A percentile compares a stretch with the other conserved stretches of the same genome.
Conservation (phyloP, 2,888 invertebrate species). For the Epistrophella euchroma region DNA sequence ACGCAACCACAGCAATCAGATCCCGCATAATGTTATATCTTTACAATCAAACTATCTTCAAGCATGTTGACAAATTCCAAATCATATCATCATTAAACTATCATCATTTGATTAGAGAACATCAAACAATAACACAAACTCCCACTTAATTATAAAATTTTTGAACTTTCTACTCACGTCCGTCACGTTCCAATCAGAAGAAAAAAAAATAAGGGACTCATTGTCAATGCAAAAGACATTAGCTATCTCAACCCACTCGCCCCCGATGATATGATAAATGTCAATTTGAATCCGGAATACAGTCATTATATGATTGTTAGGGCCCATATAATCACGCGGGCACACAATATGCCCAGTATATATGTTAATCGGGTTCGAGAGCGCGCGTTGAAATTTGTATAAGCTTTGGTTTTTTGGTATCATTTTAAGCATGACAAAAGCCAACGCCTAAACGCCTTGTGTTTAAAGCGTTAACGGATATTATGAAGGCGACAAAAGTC, state of each 20-base stretch:
- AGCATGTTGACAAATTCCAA: constrained; percentile 33
- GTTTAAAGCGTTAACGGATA: constrained; percentile 51
- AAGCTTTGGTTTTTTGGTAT: constrained; percentile 18
- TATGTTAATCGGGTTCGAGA: constrained; percentile 51
- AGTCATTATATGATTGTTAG: constrained; percentile 55
- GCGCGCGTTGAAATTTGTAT: constrained; percentile 40
- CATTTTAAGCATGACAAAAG: constrained; percentile 50
- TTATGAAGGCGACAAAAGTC: constrained; percentile 53
- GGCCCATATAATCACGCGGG: constrained; percentile 17
- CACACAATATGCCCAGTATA: constrained; percentile 17
- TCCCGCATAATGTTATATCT: not conserved
- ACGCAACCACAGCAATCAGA: too few species aligned
- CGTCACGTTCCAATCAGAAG: constrained; percentile 1
- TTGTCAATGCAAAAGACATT: constrained; percentile 58
- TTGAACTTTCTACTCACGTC: constrained; percentile 44
- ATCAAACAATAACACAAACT: constrained; percentile 20
- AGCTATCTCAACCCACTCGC: constrained; percentile 25
- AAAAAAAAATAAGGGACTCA: constrained; percentile 36
- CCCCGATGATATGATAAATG: constrained; percentile 39
- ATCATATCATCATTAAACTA: constrained; percentile 31
- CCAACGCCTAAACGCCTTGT: constrained; percentile 47
- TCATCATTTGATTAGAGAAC: constrained; percentile 35
- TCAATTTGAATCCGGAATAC: constrained; percentile 49
- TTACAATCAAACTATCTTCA: not conserved
- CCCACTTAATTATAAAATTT: constrained; percentile 17